Evolutionary conservation across 2,797 vertebrate genomes (phyloP).

Genomic region (Falco naumanni): DNA sequence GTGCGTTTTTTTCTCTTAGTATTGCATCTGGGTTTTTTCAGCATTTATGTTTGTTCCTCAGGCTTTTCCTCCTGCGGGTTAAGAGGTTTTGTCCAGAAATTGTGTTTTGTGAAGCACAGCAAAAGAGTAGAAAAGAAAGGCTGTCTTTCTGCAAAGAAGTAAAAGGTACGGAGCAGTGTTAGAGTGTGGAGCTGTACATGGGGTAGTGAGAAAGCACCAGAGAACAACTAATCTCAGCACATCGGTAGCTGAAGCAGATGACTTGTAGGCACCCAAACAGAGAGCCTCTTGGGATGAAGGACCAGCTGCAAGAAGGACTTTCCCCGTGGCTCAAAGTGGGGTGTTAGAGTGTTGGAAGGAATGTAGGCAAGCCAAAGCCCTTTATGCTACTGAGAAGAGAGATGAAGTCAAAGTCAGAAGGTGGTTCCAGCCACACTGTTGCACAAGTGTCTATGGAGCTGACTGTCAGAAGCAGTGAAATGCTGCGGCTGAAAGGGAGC

Average conservation of each 20-base stretch:
- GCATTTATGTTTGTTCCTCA: neutral
- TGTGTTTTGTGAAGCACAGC: neutral
- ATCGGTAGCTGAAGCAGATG: neutral
- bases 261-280: too few species aligned
- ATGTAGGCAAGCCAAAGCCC: neutral
- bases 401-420: neutral
- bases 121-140: neutral
- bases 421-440: neutral
- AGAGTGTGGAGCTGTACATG: neutral
- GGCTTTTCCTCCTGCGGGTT: neutral
- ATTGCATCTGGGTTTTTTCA: neutral
- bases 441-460: rapidly evolving
- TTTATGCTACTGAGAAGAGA: neutral
- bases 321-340: rapidly evolving
- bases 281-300: too few species aligned
- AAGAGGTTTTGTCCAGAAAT: neutral
- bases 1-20: rapidly evolving
- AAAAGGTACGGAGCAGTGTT: neutral
- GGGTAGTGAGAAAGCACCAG: neutral
- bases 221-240: rapidly evolving
- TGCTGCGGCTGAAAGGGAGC: neutral
- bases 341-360: neutral
- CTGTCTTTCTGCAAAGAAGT: neutral
- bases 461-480: neutral
- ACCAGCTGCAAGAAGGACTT: neutral